Evolutionary conservation across 37 sponge, comb jelly and placozoan genomes (phyloP).

Genomic region (Agelas oroides): DNA sequence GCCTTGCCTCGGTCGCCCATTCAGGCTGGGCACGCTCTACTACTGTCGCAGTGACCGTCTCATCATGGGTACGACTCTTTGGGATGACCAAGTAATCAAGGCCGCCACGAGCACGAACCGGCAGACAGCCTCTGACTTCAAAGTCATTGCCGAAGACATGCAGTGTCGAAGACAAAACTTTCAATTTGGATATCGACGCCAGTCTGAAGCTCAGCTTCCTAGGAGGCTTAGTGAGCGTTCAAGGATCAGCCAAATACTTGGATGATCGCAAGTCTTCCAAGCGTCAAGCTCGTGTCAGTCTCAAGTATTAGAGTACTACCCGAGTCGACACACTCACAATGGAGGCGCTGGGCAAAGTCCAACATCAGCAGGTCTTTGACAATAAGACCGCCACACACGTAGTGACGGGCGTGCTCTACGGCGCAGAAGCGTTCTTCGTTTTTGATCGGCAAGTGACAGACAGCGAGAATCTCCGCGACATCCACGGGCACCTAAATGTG

Average conservation of each 20-base stretch:
- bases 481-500: conserved; percentile 20
- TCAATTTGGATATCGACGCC: conserved; percentile 27
- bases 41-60: conserved; percentile 54
- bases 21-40: conserved; percentile 58
- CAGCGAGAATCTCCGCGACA: not conserved
- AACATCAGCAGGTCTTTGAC: conserved; percentile 27
- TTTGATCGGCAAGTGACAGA: conserved; percentile 32
- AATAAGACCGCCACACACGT: conserved; percentile 47
- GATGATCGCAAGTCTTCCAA: conserved; percentile 47
- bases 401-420: conserved; percentile 46
- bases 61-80: conserved; percentile 37
- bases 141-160: conserved; percentile 47
- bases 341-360: conserved; percentile 28
- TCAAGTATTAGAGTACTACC: conserved; percentile 36
- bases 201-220: conserved; percentile 42
- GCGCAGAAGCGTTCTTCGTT: conserved; percentile 59
- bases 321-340: conserved; percentile 38
- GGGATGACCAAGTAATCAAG: conserved; percentile 15
- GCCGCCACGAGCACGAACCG: too few species aligned
- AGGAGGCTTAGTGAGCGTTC: conserved; percentile 32
- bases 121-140: not conserved
- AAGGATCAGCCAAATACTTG: conserved; percentile 39
- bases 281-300: conserved; percentile 46
- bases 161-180: conserved; percentile 18
- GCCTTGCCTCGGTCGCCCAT: conserved; percentile 47